A percentile compares a stretch with the other conserved stretches of the same genome.
Evolutionary conservation across 30 jellyfish, hydroid and myxozoan genomes (phyloP).

Genomic region (Turritopsis rubra): DNA sequence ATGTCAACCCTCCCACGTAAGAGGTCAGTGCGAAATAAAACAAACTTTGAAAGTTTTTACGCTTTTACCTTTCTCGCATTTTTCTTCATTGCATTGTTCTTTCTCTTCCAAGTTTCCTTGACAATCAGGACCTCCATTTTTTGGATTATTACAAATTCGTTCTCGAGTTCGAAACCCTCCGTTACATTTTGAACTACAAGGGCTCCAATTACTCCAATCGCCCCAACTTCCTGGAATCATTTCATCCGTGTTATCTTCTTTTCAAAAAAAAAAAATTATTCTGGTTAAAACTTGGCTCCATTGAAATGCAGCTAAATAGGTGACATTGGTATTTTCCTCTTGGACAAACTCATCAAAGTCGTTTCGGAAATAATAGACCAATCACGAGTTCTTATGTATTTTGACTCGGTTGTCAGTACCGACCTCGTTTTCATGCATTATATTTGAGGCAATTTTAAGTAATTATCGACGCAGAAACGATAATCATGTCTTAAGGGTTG

Average conservation of each 20-base stretch:
- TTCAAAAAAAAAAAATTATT: background rate
- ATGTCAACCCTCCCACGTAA: too few species aligned
- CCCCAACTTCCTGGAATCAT: slow-evolving; percentile 48
- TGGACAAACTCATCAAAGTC: too few species aligned
- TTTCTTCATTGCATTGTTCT: slow-evolving; percentile 35
- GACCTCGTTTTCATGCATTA: too few species aligned
- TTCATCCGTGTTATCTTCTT: background rate
- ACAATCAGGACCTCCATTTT: slow-evolving; percentile 62
- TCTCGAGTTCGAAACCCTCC: slow-evolving; percentile 49
- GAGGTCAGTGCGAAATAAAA: too few species aligned
- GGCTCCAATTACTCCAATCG: slow-evolving; percentile 54
- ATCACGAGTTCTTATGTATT: too few species aligned
- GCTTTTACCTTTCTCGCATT: slow-evolving; percentile 42
- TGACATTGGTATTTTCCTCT: too few species aligned
- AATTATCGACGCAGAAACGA: too few species aligned
- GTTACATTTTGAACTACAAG: slow-evolving; percentile 56
- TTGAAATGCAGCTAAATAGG: too few species aligned
- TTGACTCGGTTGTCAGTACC: too few species aligned
- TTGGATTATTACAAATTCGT: slow-evolving; percentile 60
- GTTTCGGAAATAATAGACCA: too few species aligned
- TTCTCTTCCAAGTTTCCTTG: slow-evolving; percentile 49
- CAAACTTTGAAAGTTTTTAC: background rate
- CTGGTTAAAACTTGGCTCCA: background rate
- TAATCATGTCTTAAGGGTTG: too few species aligned
- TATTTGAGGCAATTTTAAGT: too few species aligned